A percentile compares a stretch with the other conserved stretches of the same genome.
Conservation (phyloP, 2,113 vertebrate genomes). For the Aldabrachelys gigantea region DNA sequence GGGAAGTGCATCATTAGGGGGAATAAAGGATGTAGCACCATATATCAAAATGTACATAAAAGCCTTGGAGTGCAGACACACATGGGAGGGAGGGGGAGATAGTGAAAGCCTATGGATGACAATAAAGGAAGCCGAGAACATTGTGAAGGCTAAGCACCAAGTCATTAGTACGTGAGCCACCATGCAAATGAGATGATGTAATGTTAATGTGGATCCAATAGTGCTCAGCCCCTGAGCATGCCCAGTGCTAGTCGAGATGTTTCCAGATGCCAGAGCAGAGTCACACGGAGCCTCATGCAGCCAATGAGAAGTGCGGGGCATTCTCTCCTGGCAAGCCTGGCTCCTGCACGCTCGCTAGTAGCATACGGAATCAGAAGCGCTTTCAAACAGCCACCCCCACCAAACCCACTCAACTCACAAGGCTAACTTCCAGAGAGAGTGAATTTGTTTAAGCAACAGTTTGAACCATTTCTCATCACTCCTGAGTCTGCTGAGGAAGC, state of each 20-base stretch:
- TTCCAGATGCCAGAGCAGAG: not conserved
- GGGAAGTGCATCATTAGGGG: fast-evolving
- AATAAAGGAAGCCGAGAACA: not conserved
- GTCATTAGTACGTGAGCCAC: not conserved
- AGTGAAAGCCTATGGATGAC: not conserved
- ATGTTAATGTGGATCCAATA: not conserved
- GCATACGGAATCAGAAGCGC: not conserved
- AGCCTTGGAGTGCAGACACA: fast-evolving
- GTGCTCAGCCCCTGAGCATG: not conserved
- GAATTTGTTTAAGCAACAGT: not conserved
- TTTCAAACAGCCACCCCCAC: too few species aligned
- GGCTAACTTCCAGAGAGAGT: not conserved
- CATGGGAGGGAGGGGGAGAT: not conserved
- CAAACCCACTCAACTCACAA: too few species aligned
- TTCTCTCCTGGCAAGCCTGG: not conserved
- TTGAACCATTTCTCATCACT: not conserved
- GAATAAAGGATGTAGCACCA: fast-evolving
- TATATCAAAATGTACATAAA: not conserved
- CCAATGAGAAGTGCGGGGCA: not conserved
- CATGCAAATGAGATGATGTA: not conserved
- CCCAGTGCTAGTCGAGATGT: not conserved
- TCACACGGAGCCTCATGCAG: not conserved
- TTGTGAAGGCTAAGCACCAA: not conserved
- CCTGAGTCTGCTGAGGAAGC: not conserved
- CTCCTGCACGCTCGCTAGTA: not conserved